Evolutionary conservation across 2,113 vertebrate species (phyloP).

Genomic region (Suncus etruscus): DNA sequence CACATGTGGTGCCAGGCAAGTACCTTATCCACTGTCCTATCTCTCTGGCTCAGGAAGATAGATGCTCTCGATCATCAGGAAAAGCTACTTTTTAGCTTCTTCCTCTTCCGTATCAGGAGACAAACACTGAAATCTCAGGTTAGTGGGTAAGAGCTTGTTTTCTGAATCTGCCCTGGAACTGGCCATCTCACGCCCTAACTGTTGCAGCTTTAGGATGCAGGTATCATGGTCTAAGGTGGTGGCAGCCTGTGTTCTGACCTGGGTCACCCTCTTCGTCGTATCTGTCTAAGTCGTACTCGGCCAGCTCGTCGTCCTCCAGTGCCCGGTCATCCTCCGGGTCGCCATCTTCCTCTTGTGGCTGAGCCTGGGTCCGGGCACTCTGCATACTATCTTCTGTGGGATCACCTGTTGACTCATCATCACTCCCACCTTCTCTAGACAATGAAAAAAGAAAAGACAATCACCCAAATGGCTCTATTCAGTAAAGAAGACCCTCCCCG

Average conservation of each 20-base stretch:
- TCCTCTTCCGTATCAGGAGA: neutral
- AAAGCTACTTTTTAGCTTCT: no score
- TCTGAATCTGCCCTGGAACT: neutral
- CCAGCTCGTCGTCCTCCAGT: conserved; percentile 87
- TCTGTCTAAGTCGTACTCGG: conserved; percentile 93
- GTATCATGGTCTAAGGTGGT: no score
- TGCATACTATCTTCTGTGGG: conserved; percentile 21
- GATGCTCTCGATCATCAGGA: no score
- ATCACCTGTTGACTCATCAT: conserved; percentile 85
- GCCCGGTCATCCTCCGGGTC: conserved; percentile 65
- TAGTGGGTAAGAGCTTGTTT: neutral
- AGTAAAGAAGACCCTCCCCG: neutral
- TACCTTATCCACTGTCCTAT: no score
- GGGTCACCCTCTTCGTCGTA: conserved; percentile 92
- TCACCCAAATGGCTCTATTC: neutral
- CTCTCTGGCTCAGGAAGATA: no score
- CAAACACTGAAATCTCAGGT: neutral
- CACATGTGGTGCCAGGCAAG: no score
- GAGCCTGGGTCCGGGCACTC: conserved; percentile 40
- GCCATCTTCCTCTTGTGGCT: conserved; percentile 61
- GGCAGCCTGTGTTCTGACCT: conserved; percentile 82
- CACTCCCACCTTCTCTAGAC: conserved; percentile 84
- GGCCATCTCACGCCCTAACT: neutral
- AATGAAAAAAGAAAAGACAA: conserved; percentile 30
- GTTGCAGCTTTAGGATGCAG: no score